Percentiles rank a stretch among this genome's conserved stretches.
Conservation (phyloP, 2,113 vertebrate genomes). For the Malurus elegans region DNA sequence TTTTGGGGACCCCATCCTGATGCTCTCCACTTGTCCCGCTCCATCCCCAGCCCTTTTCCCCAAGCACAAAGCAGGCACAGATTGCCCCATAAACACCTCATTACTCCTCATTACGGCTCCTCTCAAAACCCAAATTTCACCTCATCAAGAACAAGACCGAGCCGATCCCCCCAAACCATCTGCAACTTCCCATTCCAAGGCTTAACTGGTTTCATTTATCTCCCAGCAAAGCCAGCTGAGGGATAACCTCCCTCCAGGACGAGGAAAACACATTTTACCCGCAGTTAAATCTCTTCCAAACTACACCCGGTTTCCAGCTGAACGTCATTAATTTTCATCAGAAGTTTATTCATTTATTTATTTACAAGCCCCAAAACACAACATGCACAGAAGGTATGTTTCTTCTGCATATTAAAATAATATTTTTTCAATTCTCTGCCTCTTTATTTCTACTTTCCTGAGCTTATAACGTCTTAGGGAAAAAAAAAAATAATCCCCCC, state of each 20-base stretch:
- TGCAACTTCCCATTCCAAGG: background rate
- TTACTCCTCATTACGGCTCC: fast-evolving
- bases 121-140: background rate
- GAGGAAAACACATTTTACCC: background rate
- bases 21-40: background rate
- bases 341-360: background rate
- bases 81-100: fast-evolving
- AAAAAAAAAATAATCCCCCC: too few relatives aligned
- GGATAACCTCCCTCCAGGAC: fast-evolving
- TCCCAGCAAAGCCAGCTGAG: background rate
- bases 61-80: background rate
- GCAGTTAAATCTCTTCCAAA: background rate
- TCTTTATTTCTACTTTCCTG: background rate
- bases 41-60: background rate
- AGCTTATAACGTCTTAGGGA: fast-evolving
- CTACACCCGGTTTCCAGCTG: background rate
- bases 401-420: fast-evolving
- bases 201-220: background rate
- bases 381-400: fast-evolving
- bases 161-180: background rate
- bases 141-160: fast-evolving
- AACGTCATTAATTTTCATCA: background rate
- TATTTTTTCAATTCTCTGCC: background rate
- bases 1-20: fast-evolving
- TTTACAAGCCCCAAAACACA: background rate